Evolutionary conservation across 2,797 vertebrate species (phyloP).

Genomic region (Gymnothorax reevesii): DNA sequence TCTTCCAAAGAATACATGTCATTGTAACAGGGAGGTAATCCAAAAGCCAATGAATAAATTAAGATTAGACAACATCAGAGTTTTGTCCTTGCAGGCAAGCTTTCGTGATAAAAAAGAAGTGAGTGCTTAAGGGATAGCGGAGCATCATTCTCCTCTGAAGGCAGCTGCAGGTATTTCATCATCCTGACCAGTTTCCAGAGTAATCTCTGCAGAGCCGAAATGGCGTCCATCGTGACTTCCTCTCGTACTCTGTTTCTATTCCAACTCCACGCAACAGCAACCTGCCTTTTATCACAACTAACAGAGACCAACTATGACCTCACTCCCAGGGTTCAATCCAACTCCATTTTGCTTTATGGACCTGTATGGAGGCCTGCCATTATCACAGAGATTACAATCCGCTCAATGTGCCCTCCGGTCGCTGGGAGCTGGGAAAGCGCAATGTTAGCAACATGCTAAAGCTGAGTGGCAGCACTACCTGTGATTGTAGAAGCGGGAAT

Average conservation of each 20-base stretch:
- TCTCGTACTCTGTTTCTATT: slow-evolving; percentile 46
- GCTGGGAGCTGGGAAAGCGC: too few relatives aligned
- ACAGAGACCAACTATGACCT: slow-evolving; percentile 58
- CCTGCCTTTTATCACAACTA: slow-evolving; percentile 60
- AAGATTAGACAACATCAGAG: neutral
- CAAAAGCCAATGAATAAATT: neutral
- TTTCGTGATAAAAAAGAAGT: neutral
- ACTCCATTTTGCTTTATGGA: too few relatives aligned
- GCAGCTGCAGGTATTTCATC: neutral
- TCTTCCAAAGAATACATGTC: neutral
- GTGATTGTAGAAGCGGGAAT: neutral
- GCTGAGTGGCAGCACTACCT: too few relatives aligned
- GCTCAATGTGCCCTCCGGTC: too few relatives aligned
- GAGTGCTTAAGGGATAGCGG: neutral
- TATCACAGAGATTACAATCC: neutral
- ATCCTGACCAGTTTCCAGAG: slow-evolving; percentile 43
- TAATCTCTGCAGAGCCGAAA: slow-evolving; percentile 53
- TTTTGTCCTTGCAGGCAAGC: neutral
- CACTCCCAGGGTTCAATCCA: slow-evolving; percentile 42
- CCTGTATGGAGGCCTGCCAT: too few relatives aligned
- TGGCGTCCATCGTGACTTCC: slow-evolving; percentile 54
- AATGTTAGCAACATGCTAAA: too few relatives aligned
- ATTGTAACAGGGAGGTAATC: neutral
- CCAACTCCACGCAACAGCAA: slow-evolving; percentile 52
- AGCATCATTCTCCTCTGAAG: neutral